Percentiles rank a stretch among this genome's conserved stretches.
Evolutionary conservation across 2,113 vertebrate species (phyloP).

Genomic region (Grus americana): DNA sequence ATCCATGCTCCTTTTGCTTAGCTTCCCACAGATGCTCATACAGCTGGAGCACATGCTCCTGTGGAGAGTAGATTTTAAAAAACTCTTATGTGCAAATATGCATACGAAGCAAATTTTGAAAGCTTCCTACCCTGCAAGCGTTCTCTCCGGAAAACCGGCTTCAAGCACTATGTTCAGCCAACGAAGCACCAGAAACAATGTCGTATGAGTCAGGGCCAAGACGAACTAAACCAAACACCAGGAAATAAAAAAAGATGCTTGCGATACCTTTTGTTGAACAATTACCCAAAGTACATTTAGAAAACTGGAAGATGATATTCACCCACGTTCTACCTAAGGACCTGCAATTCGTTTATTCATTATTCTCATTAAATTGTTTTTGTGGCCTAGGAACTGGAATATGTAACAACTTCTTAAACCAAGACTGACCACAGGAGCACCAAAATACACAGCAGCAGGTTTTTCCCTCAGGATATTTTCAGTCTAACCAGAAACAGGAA

Average conservation of each 20-base stretch:
- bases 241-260: neutral
- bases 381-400: neutral
- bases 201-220: neutral
- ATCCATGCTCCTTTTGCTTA: neutral
- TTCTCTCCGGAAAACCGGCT: neutral
- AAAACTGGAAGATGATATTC: neutral
- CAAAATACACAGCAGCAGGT: constrained; percentile 15
- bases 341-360: neutral
- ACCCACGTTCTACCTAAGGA: neutral
- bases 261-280: neutral
- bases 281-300: neutral
- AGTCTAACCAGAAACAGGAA: constrained; percentile 54
- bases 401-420: neutral
- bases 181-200: neutral
- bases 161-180: neutral
- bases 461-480: constrained; percentile 49
- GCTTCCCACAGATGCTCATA: neutral
- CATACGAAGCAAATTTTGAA: constrained; percentile 16
- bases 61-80: neutral
- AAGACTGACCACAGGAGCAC: constrained; percentile 47
- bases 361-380: neutral
- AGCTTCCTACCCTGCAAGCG: constrained; percentile 18
- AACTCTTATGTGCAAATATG: neutral
- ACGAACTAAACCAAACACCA: neutral
- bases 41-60: neutral